A percentile compares a stretch with the other conserved stretches of the same genome.
These are phyloP conservation scores for Nomada lathburiana DNA, from an alignment of 2,888 invertebrate species.

Conservation along the genomic window DNA sequence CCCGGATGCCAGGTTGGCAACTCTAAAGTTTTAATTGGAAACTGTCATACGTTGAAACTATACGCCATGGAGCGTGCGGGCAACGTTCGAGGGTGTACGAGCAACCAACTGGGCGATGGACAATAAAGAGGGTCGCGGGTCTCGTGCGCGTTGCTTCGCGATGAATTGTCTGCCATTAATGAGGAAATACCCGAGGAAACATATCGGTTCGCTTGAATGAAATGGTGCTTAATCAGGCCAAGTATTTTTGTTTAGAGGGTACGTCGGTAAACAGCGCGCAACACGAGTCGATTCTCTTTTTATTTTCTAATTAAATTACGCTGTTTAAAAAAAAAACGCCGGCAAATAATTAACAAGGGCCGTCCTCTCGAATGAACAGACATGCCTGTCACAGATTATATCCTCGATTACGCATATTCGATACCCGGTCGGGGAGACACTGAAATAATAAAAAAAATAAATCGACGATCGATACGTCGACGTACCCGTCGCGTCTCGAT, in stretches of 20 bases:
- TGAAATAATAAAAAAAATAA: constrained; percentile 47
- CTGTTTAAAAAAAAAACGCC: neutral
- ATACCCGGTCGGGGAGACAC: constrained; percentile 2
- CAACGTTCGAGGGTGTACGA: constrained; percentile 47
- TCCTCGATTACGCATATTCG: neutral
- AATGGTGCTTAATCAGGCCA: neutral
- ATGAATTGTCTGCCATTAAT: constrained; percentile 50
- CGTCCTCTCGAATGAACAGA: too few species aligned
- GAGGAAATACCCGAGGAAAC: constrained; percentile 16
- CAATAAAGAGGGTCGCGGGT: constrained; percentile 56
- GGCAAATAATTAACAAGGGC: constrained; percentile 2
- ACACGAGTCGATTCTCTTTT: neutral
- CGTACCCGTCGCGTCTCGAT: constrained; percentile 29
- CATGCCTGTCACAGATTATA: too few species aligned
- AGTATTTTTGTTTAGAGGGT: too few species aligned
- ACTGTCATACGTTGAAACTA: constrained; percentile 58
- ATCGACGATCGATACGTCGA: constrained; percentile 1
- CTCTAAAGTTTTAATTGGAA: constrained; percentile 67
- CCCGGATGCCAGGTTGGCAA: constrained; percentile 30
- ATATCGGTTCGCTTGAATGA: constrained; percentile 26
- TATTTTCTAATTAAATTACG: neutral
- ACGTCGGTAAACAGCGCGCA: neutral
- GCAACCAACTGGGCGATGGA: constrained; percentile 41
- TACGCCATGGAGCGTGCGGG: constrained; percentile 28
- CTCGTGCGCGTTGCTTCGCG: constrained; percentile 51